These are phyloP conservation scores for Enteromius unitaeniatus DNA, from an alignment of 2,797 vertebrate genomes.

Conservation along the genomic window DNA sequence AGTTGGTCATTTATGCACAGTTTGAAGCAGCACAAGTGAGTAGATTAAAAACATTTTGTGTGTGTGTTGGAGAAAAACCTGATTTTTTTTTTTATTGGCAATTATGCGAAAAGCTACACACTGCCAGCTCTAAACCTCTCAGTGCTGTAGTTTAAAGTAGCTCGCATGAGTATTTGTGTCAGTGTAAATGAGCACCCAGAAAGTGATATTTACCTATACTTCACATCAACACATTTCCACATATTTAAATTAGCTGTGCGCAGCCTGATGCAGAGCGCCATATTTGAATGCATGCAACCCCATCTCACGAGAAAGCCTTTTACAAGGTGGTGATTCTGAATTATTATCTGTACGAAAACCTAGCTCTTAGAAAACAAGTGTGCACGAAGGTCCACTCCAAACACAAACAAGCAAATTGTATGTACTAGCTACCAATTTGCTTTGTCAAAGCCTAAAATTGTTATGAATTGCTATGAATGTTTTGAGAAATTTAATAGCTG, in stretches of 20 bases:
- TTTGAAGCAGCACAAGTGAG: constrained; percentile 4
- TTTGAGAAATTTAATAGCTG: background rate
- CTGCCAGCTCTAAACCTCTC: constrained; percentile 6
- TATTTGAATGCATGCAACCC: background rate
- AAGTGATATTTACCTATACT: background rate
- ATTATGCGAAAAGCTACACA: constrained; percentile 12
- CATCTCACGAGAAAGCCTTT: background rate
- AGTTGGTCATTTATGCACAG: constrained; percentile 19
- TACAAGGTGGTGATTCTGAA: background rate
- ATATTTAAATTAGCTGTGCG: background rate
- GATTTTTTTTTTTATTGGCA: background rate
- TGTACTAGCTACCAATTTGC: background rate
- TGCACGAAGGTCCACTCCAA: background rate
- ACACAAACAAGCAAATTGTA: background rate
- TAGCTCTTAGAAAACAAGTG: background rate
- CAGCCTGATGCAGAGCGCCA: background rate
- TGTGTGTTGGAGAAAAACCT: background rate
- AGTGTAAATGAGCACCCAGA: constrained; percentile 15
- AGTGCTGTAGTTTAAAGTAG: constrained; percentile 10
- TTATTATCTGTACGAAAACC: background rate
- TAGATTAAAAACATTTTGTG: constrained; percentile 15
- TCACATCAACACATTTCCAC: constrained; percentile 21
- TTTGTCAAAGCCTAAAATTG: background rate
- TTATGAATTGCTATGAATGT: background rate
- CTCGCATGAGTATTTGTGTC: constrained; percentile 1